Conservation (phyloP, 2,888 invertebrate genomes). For the Heteromurus nitidus region DNA sequence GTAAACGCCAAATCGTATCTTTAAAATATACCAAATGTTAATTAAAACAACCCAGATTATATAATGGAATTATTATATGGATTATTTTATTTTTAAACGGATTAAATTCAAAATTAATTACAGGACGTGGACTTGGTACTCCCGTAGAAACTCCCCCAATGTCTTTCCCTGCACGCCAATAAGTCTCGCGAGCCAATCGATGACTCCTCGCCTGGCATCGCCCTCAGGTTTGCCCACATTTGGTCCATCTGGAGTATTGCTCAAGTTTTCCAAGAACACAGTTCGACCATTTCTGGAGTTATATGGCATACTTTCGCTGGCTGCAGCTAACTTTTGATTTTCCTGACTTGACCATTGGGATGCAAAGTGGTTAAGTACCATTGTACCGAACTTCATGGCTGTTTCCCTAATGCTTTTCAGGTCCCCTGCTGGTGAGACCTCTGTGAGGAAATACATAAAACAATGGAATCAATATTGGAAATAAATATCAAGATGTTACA, state of each 20-base stretch:
- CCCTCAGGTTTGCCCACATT: conserved; percentile 40
- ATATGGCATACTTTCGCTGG: neutral
- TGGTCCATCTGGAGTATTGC: conserved; percentile 41
- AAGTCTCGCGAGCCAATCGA: conserved; percentile 71
- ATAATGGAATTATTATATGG: too few relatives aligned
- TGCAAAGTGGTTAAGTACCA: conserved; percentile 28
- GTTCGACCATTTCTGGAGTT: conserved; percentile 24
- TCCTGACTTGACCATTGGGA: conserved; percentile 10
- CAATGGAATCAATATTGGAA: too few relatives aligned
- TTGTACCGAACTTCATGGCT: conserved; percentile 28
- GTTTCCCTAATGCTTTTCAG: conserved; percentile 35
- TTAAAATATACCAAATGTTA: too few relatives aligned
- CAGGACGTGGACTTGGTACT: conserved; percentile 73
- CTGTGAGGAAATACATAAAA: conserved; percentile 1
- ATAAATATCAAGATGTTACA: too few relatives aligned
- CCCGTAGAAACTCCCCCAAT: conserved; percentile 72
- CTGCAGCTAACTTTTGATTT: neutral
- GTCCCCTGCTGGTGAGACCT: conserved; percentile 16
- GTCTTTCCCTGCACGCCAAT: conserved; percentile 73
- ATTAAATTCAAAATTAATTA: too few relatives aligned
- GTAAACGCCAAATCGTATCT: conserved; percentile 73
- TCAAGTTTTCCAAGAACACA: conserved; percentile 44
- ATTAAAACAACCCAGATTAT: too few relatives aligned
- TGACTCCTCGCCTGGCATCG: conserved; percentile 65
- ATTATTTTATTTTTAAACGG: too few relatives aligned